Evolutionary conservation across 2,797 vertebrate species (phyloP).

Genomic region (Okamejei kenojei): DNA sequence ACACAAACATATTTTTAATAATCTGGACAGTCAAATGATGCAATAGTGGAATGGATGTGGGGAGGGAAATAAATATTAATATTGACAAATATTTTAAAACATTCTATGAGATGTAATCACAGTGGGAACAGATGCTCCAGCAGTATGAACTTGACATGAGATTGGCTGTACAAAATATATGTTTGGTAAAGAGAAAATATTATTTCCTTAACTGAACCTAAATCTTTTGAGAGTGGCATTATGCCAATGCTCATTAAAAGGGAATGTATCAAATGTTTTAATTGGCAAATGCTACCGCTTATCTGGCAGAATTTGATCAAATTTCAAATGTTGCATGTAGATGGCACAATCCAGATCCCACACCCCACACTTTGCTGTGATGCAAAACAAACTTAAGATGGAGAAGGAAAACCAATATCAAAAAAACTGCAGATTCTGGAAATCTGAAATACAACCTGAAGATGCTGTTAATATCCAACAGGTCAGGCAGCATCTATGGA

Average conservation of each 20-base stretch:
- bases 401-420: neutral
- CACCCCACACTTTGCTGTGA: neutral
- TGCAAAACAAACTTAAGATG: neutral
- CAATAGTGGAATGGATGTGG: neutral
- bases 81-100: neutral
- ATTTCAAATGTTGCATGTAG: neutral
- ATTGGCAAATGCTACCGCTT: neutral
- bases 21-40: neutral
- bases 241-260: neutral
- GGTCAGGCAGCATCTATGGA: too few relatives aligned
- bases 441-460: too few relatives aligned
- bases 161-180: neutral
- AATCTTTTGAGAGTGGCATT: neutral
- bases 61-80: neutral
- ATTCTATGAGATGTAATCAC: too few relatives aligned
- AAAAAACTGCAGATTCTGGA: too few relatives aligned
- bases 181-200: neutral
- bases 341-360: neutral
- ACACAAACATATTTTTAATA: neutral
- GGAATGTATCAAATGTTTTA: neutral
- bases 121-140: neutral
- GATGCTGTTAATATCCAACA: too few relatives aligned
- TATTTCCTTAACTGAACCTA: neutral
- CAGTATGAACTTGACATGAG: neutral
- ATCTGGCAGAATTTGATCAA: neutral